Conservation (phyloP, 2,113 vertebrate genomes). For the Chaetodon trifascialis region DNA sequence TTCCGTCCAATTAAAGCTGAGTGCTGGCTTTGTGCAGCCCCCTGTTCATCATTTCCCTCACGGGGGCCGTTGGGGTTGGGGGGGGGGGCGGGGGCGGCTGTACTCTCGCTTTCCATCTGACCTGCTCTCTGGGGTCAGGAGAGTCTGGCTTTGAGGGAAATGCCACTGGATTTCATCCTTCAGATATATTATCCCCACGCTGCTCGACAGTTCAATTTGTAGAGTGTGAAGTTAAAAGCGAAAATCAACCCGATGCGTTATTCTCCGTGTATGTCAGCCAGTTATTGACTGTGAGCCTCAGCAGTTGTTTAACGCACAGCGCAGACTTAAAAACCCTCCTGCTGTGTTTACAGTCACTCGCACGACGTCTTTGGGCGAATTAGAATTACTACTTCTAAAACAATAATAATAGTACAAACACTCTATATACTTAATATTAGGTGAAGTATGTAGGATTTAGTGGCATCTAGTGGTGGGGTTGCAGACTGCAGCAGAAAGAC, state of each 20-base stretch:
- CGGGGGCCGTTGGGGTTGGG: background rate
- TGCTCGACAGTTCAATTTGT: conserved; percentile 47
- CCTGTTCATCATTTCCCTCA: conserved; percentile 70
- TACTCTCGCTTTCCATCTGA: conserved; percentile 47
- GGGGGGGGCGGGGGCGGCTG: background rate
- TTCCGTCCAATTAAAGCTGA: conserved; percentile 80
- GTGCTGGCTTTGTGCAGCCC: conserved; percentile 68
- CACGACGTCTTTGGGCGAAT: background rate
- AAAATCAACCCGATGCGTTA: conserved; percentile 5
- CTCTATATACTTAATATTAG: no score
- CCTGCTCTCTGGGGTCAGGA: conserved; percentile 32
- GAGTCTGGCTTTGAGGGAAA: conserved; percentile 44
- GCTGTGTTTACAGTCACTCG: background rate
- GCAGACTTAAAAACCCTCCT: background rate
- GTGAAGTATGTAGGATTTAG: no score
- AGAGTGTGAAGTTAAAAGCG: conserved; percentile 11
- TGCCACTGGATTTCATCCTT: conserved; percentile 35
- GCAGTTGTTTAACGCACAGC: background rate
- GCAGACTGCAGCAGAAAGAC: no score
- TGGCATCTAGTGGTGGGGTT: no score
- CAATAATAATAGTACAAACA: no score
- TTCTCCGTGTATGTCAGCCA: background rate
- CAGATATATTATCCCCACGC: conserved; percentile 24
- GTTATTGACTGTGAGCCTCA: conserved; percentile 9
- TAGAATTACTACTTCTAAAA: background rate